Evolutionary conservation across 2,113 vertebrate species (phyloP).

Genomic region (Tenrec ecaudatus): DNA sequence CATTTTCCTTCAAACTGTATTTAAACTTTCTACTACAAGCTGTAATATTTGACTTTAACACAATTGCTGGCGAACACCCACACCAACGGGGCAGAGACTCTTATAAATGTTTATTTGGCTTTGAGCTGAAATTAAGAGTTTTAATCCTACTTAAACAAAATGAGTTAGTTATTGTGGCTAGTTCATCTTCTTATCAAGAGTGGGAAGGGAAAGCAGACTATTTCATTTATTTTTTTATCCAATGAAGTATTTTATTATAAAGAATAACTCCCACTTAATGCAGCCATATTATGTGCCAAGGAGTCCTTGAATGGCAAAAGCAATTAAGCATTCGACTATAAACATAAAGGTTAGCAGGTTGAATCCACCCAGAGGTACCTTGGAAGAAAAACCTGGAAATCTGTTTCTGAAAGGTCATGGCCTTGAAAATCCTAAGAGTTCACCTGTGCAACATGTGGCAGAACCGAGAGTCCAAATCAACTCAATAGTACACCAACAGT

Average conservation of each 20-base stretch:
- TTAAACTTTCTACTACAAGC: slow-evolving; percentile 58
- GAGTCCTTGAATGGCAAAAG: not conserved
- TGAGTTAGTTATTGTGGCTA: slow-evolving; percentile 29
- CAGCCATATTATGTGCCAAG: not conserved
- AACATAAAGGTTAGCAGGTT: not conserved
- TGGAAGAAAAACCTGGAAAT: not conserved
- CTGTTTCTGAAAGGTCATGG: not conserved
- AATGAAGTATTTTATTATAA: slow-evolving; percentile 33
- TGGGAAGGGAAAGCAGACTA: slow-evolving; percentile 8
- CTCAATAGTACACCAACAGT: not conserved
- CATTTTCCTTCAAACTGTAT: slow-evolving; percentile 58
- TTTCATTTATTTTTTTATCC: slow-evolving; percentile 15
- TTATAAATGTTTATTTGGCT: slow-evolving; percentile 32
- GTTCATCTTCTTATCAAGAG: slow-evolving; percentile 37
- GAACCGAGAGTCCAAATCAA: not conserved
- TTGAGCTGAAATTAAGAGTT: slow-evolving; percentile 55
- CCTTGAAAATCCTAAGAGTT: not conserved
- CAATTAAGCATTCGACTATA: not conserved
- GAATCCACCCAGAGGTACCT: not conserved
- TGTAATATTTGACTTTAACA: slow-evolving; percentile 60
- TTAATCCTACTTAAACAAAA: slow-evolving; percentile 27
- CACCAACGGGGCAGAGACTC: slow-evolving; percentile 1
- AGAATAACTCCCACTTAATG: not conserved
- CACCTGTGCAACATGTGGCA: not conserved
- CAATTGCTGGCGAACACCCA: slow-evolving; percentile 64